Evolutionary conservation across 2,797 vertebrate genomes (phyloP), one percentile per base, ranked within the genome.

Genomic region (Mormyrops attenuatus): DNA sequence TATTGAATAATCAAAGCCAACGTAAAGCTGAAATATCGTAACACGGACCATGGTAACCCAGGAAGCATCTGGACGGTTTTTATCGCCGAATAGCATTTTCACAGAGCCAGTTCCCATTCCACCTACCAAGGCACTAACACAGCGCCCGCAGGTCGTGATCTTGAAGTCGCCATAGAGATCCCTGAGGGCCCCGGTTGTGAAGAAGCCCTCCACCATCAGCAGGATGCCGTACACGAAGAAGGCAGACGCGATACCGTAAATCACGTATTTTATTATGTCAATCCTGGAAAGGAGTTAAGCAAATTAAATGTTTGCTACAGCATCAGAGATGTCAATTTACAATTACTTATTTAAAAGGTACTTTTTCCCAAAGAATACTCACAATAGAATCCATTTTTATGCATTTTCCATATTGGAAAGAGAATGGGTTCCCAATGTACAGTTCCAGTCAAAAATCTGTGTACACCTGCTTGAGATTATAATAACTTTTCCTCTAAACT

Each of bases 141-240:
- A 99, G 94, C 98, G 97, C 92, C 98, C 99, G 0, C 99, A 99
- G 92, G 97, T 97, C 93, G 99, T 99, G 95, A 99, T 99, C 96
- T 99, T 99, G 96, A 99, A 99, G 94, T 99, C 98, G 88, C 98
- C 98, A 20, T 99, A 99, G 91, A 99, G 97, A 92, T 99, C 98
- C 92, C 98, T 99, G 92, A 99, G 99, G 94, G 98, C 98, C 49
- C 98, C 98, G 30, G 98, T 99, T 91, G 98, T 99, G 94, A 99
- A 99, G 95, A 99, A 99, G 88, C 98, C 98, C 93, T 99, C 98
- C 92, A 99, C 98, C 98, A 99, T 99, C 95, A 99, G 96, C 94
- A 99, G 96, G 93, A 99, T 98, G 86, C 98, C 98, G 0, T 99
- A 99, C 89, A 99, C 98, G 89, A 99, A 99, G 96, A 99, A 99